Conservation (phyloP, 2,888 invertebrate genomes). For the Ornithoptera alexandrae region DNA sequence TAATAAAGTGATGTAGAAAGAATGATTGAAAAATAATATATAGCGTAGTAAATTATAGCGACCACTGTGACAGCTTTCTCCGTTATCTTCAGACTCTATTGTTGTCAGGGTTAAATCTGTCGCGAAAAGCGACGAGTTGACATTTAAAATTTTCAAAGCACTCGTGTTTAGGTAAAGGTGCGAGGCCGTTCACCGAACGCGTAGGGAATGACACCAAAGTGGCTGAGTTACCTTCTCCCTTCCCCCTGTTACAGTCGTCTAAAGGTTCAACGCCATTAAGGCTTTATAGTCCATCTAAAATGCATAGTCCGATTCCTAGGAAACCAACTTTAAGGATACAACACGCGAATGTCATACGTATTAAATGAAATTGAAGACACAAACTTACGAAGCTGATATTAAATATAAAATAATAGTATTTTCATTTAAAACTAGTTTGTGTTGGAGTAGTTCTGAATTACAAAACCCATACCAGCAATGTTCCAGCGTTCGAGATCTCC, state of each 20-base stretch:
- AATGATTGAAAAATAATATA: background rate
- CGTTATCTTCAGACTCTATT: slow-evolving; percentile 35
- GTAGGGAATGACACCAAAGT: slow-evolving; percentile 43
- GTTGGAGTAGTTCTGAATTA: background rate
- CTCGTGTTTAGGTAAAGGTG: slow-evolving; percentile 55
- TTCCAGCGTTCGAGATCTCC: background rate
- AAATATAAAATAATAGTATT: too few species aligned
- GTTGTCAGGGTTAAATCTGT: slow-evolving; percentile 49
- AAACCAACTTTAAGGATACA: slow-evolving; percentile 40
- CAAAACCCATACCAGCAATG: background rate
- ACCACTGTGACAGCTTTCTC: background rate
- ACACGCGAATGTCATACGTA: background rate
- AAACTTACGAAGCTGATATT: too few species aligned
- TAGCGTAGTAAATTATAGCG: background rate
- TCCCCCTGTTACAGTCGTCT: slow-evolving; percentile 44
- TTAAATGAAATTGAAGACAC: background rate
- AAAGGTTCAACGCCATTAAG: slow-evolving; percentile 62
- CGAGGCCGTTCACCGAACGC: slow-evolving; percentile 60
- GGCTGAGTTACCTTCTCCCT: slow-evolving; percentile 46
- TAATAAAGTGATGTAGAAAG: background rate
- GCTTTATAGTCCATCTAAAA: slow-evolving; percentile 45
- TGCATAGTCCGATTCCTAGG: slow-evolving; percentile 43
- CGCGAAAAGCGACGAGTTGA: slow-evolving; percentile 54
- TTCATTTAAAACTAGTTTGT: too few species aligned
- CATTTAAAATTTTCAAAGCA: slow-evolving; percentile 52